Conservation (phyloP, 1,140 invertebrate species). For the Planococcus citri region DNA sequence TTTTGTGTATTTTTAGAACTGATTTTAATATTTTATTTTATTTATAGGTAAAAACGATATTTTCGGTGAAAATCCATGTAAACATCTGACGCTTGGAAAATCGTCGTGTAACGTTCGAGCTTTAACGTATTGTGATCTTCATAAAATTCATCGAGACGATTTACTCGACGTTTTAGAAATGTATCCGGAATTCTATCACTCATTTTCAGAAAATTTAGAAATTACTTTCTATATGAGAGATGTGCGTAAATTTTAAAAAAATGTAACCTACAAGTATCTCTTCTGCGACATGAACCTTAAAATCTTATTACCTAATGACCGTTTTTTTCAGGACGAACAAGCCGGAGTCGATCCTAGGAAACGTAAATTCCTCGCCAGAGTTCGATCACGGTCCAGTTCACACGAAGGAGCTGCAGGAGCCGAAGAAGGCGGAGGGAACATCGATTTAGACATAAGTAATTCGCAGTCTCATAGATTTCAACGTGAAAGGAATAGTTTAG, state of each 20-base stretch:
- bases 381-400: conserved; percentile 35
- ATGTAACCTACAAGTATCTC: background rate
- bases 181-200: conserved; percentile 91
- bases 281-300: background rate
- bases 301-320: background rate
- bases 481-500: background rate
- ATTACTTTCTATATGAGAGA: conserved; percentile 95
- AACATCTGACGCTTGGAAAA: conserved; percentile 84
- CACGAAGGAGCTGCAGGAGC: conserved; percentile 30
- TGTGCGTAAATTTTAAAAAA: conserved; percentile 55
- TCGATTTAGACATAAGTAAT: conserved; percentile 32
- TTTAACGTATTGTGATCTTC: conserved; percentile 97
- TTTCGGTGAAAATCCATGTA: conserved; percentile 95
- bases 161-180: conserved; percentile 92
- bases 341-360: conserved; percentile 47
- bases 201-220: conserved; percentile 85
- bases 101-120: conserved; percentile 95
- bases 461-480: background rate
- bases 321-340: conserved; percentile 47
- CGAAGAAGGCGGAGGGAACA: conserved; percentile 23
- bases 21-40: no score
- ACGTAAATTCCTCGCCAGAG: conserved; percentile 29
- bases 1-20: no score
- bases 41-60: conserved; percentile 87
- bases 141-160: conserved; percentile 93